Evolutionary conservation across 2,113 vertebrate species (phyloP).

Genomic region (Psilopogon haemacephalus): DNA sequence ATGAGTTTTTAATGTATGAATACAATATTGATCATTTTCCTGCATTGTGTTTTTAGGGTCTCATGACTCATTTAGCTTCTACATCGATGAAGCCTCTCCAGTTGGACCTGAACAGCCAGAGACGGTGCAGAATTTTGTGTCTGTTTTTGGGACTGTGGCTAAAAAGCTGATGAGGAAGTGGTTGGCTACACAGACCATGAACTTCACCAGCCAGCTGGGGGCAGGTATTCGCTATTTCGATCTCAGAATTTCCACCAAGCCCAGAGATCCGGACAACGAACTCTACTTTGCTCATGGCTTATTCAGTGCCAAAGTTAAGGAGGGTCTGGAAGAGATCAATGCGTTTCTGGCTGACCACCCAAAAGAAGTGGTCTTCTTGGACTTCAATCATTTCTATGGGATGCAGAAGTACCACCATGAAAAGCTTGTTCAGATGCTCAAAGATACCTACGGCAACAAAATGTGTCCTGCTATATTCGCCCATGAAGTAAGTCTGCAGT

Average conservation of each 20-base stretch:
- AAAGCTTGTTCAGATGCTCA: slow-evolving; percentile 95
- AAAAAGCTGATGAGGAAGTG: slow-evolving; percentile 98
- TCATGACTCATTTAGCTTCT: slow-evolving; percentile 98
- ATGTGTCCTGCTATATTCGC: slow-evolving; percentile 96
- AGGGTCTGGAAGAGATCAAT: slow-evolving; percentile 95
- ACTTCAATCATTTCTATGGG: slow-evolving; percentile 98
- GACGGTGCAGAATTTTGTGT: slow-evolving; percentile 97
- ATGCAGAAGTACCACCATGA: slow-evolving; percentile 98
- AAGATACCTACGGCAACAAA: slow-evolving; percentile 92
- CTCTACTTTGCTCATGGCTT: slow-evolving; percentile 97
- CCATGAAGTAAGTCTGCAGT: slow-evolving; percentile 93
- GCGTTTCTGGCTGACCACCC: slow-evolving; percentile 86
- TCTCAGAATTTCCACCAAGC: slow-evolving; percentile 97
- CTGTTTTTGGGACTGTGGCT: slow-evolving; percentile 95
- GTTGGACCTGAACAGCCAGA: slow-evolving; percentile 96
- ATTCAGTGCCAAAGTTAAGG: slow-evolving; percentile 96
- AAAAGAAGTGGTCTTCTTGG: slow-evolving; percentile 93
- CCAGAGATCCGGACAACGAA: slow-evolving; percentile 95
- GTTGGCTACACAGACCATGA: slow-evolving; percentile 98
- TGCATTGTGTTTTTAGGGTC: slow-evolving; percentile 82
- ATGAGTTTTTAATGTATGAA: not conserved
- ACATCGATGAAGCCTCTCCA: slow-evolving; percentile 96
- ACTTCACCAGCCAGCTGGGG: slow-evolving; percentile 91
- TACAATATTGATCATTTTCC: not conserved
- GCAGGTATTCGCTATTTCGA: slow-evolving; percentile 95